Conservation (phyloP, 2,797 vertebrate genomes). For the Sebastes aleutianus region DNA sequence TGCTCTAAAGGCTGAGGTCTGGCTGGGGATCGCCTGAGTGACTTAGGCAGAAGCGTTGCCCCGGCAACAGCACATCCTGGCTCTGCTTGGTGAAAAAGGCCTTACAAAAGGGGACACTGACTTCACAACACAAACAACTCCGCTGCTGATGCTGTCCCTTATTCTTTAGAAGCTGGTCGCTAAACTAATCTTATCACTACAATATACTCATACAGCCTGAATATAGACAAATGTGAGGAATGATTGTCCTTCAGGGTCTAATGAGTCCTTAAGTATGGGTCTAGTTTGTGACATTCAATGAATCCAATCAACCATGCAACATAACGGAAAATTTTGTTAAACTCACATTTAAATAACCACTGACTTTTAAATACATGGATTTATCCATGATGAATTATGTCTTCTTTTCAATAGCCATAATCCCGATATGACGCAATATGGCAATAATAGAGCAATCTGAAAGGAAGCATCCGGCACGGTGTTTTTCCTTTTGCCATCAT, state of each 20-base stretch:
- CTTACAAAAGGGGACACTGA: constrained; percentile 65
- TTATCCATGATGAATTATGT: neutral
- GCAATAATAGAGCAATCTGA: neutral
- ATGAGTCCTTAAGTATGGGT: neutral
- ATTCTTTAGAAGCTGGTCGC: neutral
- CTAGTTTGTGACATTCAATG: neutral
- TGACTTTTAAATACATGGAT: neutral
- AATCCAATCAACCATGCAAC: neutral
- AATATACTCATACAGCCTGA: neutral
- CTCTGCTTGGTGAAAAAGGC: constrained; percentile 65
- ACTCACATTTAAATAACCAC: neutral
- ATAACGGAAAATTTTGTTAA: neutral
- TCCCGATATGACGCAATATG: neutral
- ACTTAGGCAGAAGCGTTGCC: constrained; percentile 80
- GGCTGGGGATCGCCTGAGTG: constrained; percentile 69
- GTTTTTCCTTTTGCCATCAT: neutral
- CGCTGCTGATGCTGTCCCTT: neutral
- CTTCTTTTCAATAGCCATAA: neutral
- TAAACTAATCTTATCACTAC: neutral
- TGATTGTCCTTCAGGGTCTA: neutral
- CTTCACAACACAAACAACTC: constrained; percentile 65
- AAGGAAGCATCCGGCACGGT: neutral
- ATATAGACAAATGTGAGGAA: neutral
- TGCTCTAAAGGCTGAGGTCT: constrained; percentile 66
- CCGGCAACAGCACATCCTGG: constrained; percentile 80